Base-by-base conservation (phyloP, 2,113 vertebrate genomes). In the Mionectes macconnelli region DNA sequence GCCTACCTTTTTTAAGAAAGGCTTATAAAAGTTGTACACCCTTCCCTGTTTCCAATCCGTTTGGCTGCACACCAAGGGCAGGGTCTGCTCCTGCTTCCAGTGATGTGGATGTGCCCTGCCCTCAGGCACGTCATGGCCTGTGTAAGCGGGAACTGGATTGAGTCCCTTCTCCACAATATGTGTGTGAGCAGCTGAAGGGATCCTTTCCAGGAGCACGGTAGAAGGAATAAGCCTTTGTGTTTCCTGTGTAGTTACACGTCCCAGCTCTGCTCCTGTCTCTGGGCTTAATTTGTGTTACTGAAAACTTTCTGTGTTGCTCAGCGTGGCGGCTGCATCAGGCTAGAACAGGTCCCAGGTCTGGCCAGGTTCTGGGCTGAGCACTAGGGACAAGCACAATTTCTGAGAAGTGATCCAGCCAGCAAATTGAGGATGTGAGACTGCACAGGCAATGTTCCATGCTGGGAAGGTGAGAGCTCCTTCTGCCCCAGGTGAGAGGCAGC, bases 51-150 rank as follows among this genome's bases (percentile, higher is more conserved):
- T 91, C 93, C 4, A 0, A 28, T 62, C 23, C 9, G 0, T 70
- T 56, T 94, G 89, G 80, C 89, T 79, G 60, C 68, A 60, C 53
- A 91, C 56, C 77, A 82, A 75, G 69, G 91, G 60, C 86, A 84
- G 31, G 37, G 44, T 19, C 90, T 94, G 80, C 77, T 93, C 73
- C 67, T 60, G 69, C 86, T 87, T 87, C 80, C 94, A 83, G 69
- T 1, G 0, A 14, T 40, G 57, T 63, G 31, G 85, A 40, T 69
- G 44, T 87, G 82, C 77, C 50, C 75, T 10, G 4, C 52, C n/a
- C 40, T 74, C 22, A 0, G 39, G 30, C 11, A 0, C 5, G 1
- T 87, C 91, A 67, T 4, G 0, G 31, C n/a, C n/a, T n/a, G n/a
- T n/a, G n/a, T n/a, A n/a, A n/a, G n/a, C 3, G 9, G 72, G 59